Conservation (phyloP, 2,888 invertebrate genomes). For the Chironomus tentans region DNA sequence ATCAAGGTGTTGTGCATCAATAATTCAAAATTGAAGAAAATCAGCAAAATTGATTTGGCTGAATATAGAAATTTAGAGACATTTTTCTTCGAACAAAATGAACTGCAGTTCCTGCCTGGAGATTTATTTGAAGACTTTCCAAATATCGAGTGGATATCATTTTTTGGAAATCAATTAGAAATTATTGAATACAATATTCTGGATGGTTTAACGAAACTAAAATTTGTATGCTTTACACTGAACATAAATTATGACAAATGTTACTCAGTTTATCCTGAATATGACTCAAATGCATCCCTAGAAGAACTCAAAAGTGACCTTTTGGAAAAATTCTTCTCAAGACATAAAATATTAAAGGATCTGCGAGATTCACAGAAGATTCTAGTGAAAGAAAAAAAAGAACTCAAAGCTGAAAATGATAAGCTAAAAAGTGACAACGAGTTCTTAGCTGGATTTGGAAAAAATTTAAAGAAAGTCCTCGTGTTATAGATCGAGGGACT, state of each 20-base stretch:
- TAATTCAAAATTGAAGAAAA: background rate
- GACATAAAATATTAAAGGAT: background rate
- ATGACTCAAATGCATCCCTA: background rate
- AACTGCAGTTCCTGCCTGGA: background rate
- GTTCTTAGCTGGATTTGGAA: background rate
- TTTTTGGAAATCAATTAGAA: background rate
- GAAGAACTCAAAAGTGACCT: background rate
- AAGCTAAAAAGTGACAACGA: background rate
- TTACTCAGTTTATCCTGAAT: background rate
- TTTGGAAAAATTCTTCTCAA: background rate
- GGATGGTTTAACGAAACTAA: background rate
- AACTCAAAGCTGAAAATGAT: background rate
- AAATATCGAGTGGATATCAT: background rate
- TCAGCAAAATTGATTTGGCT: background rate
- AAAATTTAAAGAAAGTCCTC: too few relatives aligned
- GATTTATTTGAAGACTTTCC: background rate
- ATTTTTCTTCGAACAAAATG: background rate
- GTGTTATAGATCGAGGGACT: too few relatives aligned
- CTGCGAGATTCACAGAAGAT: too few relatives aligned
- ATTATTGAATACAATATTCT: background rate
- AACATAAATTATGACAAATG: background rate
- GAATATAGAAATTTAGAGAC: background rate
- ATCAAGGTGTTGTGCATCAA: background rate
- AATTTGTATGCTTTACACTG: background rate
- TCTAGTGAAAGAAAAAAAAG: background rate